Evolutionary conservation across 2,113 vertebrate genomes (phyloP), one percentile per base, ranked within the genome.

Genomic region (Austrofundulus limnaeus): DNA sequence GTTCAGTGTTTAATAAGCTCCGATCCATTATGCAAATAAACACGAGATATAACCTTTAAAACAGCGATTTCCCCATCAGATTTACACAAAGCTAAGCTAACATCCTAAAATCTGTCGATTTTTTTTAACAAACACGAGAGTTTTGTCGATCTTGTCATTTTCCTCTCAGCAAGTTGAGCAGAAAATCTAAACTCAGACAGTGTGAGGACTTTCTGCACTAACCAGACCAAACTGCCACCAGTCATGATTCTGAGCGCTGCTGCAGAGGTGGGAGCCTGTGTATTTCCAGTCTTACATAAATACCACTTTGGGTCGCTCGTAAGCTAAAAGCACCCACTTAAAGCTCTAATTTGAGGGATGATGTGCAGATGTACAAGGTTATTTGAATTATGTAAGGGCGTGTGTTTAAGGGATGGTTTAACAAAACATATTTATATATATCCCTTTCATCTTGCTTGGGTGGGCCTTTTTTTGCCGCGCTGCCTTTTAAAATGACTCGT

Each of bases 321-420:
- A 52, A n/a, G 77, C 89, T 85, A 88, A 91, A 91, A 90, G 88
- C 81, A 89, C 79, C 84, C 87, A 85, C 72, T 79, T 76, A 41
- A 83, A 78, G 81, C 87, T 87, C 78, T 92, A 90, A 90, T 90
- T 92, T 89, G 81, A 78, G 77, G 85, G 79, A 70, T 87, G 85
- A 87, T 82, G 82, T 84, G 88, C 87, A 89, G 70, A 89, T 91
- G 90, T 84, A 84, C 71, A 69, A 77, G 74, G 66, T 56, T 86
- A 81, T 80, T 90, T 89, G 73, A 88, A 90, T 89, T 89, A 89
- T 81, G 80, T 62, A 69, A 78, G 81, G 86, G 88, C 75, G 89
- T 90, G 77, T 85, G 80, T 84, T 77, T 57, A 80, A 79, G 81
- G 56, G 66, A 75, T 58, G 61, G 58, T 24, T 19, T 25, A 23